phyloP scores from a whole-genome alignment of 1,140 invertebrate species.

The Macrobrachium rosenbergii region DNA sequence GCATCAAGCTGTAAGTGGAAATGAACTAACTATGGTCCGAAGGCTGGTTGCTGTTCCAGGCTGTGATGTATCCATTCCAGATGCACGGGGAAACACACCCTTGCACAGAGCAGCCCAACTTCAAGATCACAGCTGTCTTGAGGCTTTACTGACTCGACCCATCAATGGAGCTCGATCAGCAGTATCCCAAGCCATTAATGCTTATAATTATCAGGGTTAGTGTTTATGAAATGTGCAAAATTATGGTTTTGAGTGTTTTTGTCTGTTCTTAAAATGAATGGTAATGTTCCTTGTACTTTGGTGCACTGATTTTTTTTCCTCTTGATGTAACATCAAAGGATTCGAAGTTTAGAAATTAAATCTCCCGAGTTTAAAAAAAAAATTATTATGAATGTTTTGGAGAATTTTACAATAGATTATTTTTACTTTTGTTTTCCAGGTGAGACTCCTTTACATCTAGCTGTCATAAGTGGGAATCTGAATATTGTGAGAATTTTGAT shows the following conservation, averaged over 20 bases:
- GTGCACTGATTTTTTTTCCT: too few species aligned
- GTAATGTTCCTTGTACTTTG: neutral
- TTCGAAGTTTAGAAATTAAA: too few species aligned
- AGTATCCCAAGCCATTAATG: conserved; percentile 50
- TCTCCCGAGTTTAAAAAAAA: neutral
- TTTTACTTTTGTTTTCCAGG: conserved; percentile 38
- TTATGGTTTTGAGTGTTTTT: too few species aligned
- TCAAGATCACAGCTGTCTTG: conserved; percentile 37
- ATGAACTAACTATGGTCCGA: conserved; percentile 54
- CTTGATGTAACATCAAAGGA: too few species aligned
- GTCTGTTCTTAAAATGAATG: too few species aligned
- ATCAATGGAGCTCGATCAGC: conserved; percentile 54
- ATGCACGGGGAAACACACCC: conserved; percentile 58
- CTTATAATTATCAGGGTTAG: conserved; percentile 62
- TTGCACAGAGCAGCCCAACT: conserved; percentile 54
- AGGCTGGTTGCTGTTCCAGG: conserved; percentile 52
- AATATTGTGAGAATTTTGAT: conserved; percentile 55
- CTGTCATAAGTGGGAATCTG: conserved; percentile 84
- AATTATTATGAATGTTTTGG: neutral
- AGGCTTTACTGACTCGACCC: conserved; percentile 51
- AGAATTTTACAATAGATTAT: neutral
- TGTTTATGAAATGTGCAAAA: neutral
- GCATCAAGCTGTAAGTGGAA: conserved; percentile 60
- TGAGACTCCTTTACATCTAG: conserved; percentile 87
- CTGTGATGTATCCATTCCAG: conserved; percentile 52